These are phyloP conservation scores for Alauda arvensis DNA, from an alignment of 2,797 vertebrate species.

Conservation along the genomic window DNA sequence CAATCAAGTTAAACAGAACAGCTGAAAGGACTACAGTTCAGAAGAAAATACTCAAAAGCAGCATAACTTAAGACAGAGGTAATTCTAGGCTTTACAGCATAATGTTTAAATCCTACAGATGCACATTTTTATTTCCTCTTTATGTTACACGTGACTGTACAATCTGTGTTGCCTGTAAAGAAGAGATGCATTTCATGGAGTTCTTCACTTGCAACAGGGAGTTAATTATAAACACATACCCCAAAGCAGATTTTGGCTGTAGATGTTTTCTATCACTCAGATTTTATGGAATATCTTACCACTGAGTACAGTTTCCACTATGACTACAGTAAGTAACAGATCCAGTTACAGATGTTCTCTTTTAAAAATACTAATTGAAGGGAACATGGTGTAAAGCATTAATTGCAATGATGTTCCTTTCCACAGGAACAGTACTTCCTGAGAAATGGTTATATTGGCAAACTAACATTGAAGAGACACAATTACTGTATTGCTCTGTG, in stretches of 20 bases:
- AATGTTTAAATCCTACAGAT: neutral
- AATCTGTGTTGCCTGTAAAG: neutral
- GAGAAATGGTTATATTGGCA: neutral
- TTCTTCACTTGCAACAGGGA: neutral
- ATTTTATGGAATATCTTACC: neutral
- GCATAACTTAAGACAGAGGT: neutral
- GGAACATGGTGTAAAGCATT: neutral
- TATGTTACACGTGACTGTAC: neutral
- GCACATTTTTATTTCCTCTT: neutral
- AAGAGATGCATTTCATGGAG: neutral
- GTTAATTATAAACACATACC: neutral
- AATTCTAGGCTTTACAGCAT: neutral
- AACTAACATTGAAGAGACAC: neutral
- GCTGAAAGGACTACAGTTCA: neutral
- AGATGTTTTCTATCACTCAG: neutral
- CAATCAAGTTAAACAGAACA: neutral
- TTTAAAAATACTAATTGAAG: neutral
- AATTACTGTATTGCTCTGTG: neutral
- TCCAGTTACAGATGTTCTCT: neutral
- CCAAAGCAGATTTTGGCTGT: neutral
- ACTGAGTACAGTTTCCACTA: neutral
- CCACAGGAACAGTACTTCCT: neutral
- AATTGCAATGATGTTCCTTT: neutral
- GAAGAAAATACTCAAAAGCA: neutral
- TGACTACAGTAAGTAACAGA: neutral